These are phyloP conservation scores for Pelosia muscerda DNA, from an alignment of 2,888 invertebrate genomes.

Conservation along the genomic window DNA sequence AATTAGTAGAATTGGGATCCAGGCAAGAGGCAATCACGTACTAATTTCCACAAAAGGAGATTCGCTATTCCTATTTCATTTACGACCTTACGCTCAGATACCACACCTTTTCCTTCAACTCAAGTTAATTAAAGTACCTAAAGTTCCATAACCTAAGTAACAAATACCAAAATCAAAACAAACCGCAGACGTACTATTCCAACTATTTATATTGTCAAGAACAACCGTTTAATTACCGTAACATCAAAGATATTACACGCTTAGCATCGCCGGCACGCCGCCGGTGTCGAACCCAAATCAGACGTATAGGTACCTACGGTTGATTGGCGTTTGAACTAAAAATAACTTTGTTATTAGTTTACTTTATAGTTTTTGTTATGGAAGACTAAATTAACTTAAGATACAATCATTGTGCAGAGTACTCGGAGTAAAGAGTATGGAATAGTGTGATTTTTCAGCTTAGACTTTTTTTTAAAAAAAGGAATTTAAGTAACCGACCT, in stretches of 20 bases:
- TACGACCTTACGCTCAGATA: background rate
- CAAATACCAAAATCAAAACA: slow-evolving; percentile 1
- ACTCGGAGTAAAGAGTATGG: too few species aligned
- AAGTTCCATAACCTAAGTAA: background rate
- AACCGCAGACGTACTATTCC: background rate
- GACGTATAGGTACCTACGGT: too few species aligned
- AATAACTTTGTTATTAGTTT: slow-evolving; percentile 1
- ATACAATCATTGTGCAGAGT: background rate
- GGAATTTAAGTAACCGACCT: too few species aligned
- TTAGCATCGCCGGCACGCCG: background rate
- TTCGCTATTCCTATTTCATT: too few species aligned
- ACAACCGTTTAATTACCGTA: slow-evolving; percentile 4
- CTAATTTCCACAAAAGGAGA: too few species aligned
- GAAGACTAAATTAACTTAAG: background rate
- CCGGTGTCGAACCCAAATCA: background rate
- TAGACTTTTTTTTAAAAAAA: too few species aligned
- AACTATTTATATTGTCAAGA: background rate
- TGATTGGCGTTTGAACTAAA: slow-evolving; percentile 4
- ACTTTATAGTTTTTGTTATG: background rate
- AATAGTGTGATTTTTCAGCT: too few species aligned
- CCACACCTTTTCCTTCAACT: background rate
- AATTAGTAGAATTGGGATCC: too few species aligned
- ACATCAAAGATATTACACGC: slow-evolving; percentile 1
- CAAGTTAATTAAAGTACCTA: too few species aligned
- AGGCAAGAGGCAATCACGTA: too few species aligned